phyloP scores from a whole-genome alignment of 2,113 vertebrate species.

The Microtus richardsoni region DNA sequence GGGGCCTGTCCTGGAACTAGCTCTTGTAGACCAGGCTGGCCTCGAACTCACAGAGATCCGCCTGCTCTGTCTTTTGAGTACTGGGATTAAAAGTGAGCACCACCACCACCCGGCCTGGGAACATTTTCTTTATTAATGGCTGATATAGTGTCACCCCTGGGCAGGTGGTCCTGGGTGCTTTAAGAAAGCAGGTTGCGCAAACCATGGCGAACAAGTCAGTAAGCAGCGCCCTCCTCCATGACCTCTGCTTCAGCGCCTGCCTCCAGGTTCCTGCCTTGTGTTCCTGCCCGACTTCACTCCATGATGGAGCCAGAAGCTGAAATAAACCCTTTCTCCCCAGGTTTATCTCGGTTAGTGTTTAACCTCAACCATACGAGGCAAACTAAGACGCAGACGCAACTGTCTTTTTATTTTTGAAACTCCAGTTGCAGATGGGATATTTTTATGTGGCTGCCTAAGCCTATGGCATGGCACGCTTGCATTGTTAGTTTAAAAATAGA shows the following conservation, averaged over 20 bases:
- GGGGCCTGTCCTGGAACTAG: too few relatives aligned
- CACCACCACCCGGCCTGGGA: too few relatives aligned
- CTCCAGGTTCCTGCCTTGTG: background rate
- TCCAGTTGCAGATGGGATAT: background rate
- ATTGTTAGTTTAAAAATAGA: slow-evolving; percentile 24
- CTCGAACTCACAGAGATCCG: too few relatives aligned
- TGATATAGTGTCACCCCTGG: background rate
- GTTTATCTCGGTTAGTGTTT: background rate
- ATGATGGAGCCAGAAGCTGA: background rate
- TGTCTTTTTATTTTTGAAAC: slow-evolving; percentile 23
- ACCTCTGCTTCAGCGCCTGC: background rate
- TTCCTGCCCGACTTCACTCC: background rate
- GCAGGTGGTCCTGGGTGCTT: background rate
- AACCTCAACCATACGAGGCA: background rate
- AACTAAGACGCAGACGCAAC: background rate
- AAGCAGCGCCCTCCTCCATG: background rate
- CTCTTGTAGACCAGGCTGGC: too few relatives aligned
- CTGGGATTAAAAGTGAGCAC: too few relatives aligned
- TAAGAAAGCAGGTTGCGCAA: background rate
- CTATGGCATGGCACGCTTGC: slow-evolving; percentile 53
- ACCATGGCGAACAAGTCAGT: background rate
- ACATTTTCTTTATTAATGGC: background rate
- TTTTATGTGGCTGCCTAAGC: slow-evolving; percentile 28
- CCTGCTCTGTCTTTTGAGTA: too few relatives aligned
- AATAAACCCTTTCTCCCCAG: background rate